These are phyloP conservation scores for Moxostoma hubbsi DNA, from an alignment of 2,797 vertebrate species.

Conservation along the genomic window DNA sequence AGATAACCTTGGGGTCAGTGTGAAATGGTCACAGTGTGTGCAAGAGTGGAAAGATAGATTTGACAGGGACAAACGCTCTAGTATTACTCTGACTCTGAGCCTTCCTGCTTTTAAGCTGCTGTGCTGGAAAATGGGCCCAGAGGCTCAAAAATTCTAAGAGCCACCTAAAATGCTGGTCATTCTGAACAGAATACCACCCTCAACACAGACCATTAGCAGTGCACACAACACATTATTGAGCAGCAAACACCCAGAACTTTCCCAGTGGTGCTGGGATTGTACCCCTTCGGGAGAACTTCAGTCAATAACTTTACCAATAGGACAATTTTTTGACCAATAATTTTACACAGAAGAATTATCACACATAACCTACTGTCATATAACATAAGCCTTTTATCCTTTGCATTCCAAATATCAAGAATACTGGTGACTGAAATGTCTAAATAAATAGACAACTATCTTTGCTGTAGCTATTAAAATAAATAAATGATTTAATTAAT, in stretches of 20 bases:
- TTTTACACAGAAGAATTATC: not conserved
- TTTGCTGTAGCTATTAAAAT: too few relatives aligned
- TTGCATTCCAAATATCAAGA: not conserved
- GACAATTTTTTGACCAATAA: too few relatives aligned
- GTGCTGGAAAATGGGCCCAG: slow-evolving; percentile 31
- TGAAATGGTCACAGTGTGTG: slow-evolving; percentile 50
- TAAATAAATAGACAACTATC: too few relatives aligned
- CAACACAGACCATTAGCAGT: slow-evolving; percentile 26
- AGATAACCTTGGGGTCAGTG: slow-evolving; percentile 58
- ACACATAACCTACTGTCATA: too few relatives aligned
- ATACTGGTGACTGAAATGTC: not conserved
- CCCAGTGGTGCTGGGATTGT: not conserved
- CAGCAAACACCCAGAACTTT: slow-evolving; percentile 4
- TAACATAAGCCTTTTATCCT: not conserved
- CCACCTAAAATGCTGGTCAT: slow-evolving; percentile 20
- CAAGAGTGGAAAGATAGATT: slow-evolving; percentile 49
- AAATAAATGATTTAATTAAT: too few relatives aligned
- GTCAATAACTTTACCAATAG: too few relatives aligned
- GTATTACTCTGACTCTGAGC: slow-evolving; percentile 35
- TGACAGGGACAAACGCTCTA: slow-evolving; percentile 30
- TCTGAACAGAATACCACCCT: slow-evolving; percentile 18
- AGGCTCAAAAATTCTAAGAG: slow-evolving; percentile 27
- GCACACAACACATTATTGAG: slow-evolving; percentile 18
- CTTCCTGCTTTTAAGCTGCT: slow-evolving; percentile 34
- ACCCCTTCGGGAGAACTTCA: not conserved